Base-by-base conservation (phyloP, 2,888 invertebrate species). In the Acleris laterana region DNA sequence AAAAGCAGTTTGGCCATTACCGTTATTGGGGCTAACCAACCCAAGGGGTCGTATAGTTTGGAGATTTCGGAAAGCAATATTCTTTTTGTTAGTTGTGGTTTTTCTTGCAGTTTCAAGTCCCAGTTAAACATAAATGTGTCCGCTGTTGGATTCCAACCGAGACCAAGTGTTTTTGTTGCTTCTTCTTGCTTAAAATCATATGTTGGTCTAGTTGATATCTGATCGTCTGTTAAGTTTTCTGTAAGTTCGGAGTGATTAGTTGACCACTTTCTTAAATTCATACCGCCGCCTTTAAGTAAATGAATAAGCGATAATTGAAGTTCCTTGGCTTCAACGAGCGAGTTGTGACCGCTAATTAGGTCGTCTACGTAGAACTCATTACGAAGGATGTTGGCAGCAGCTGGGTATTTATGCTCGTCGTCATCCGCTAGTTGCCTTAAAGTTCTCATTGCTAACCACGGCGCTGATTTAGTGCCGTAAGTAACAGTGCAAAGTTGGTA, bases 381-480 rank as follows among this genome's bases (percentile, higher is more conserved):
- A 3, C 5, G 25, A 1, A 61, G 25, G 2, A 44, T n/a, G 16
- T 44, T 44, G 1, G 52, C 52, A 19, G 61, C 61, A 1, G 3
- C 61, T 6, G 61, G 44, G 5, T 61, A 44, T 52, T 61, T 61
- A 7, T 61, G 52, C 1, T 28, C 52, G 11, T 71, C 70, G 32
- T 72, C 68, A 7, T 22, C 4, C 5, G 70, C 71, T 28, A 72
- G 28, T 38, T 62, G 62, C 13, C n/a, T 71, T 16, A 66, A 68
- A 3, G 61, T 61, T 61, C 61, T 22, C 16, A 51, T 52, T 5
- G 61, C 61, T 5, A 61, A 52, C 51, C 51, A 74, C 1, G 72
- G 73, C 6, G 72, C 71, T 1, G 67, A 59, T 16, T 68, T 69
- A n/a, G n/a, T n/a, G n/a, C n/a, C n/a, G n/a, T n/a, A n/a, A n/a